phyloP scores from a whole-genome alignment of 2,888 invertebrate genomes.

The Drosophila mimica region DNA sequence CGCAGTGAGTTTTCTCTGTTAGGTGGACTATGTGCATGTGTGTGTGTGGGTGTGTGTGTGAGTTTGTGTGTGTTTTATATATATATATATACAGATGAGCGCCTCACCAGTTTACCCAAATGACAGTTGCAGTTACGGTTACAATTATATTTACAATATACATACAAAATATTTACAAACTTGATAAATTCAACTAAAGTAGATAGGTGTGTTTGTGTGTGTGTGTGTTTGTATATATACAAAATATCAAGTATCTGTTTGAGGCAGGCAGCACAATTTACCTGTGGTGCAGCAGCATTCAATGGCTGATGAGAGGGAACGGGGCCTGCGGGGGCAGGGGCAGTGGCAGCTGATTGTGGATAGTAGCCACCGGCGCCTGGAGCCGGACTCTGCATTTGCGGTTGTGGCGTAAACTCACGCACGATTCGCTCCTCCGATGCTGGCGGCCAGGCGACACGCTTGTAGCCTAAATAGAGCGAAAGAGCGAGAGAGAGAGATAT shows the following conservation, averaged over 20 bases:
- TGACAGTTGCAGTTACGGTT: conserved; percentile 52
- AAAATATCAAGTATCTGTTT: conserved; percentile 13
- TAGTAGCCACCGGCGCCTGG: conserved; percentile 70
- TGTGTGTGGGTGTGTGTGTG: conserved; percentile 10
- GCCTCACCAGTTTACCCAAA: conserved; percentile 61
- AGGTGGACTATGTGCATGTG: conserved; percentile 23
- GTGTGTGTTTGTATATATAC: conserved; percentile 26
- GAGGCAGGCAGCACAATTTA: conserved; percentile 55
- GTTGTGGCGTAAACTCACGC: conserved; percentile 85
- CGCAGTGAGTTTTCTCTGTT: conserved; percentile 52
- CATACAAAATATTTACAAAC: conserved; percentile 49
- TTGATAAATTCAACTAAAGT: conserved; percentile 3
- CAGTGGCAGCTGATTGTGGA: conserved; percentile 48
- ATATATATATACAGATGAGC: conserved; percentile 33
- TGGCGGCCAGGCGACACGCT: conserved; percentile 95
- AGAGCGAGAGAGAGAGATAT: neutral
- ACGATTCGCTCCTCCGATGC: conserved; percentile 89
- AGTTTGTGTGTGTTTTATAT: conserved; percentile 2
- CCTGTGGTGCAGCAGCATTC: conserved; percentile 74
- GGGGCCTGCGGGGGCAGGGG: conserved; percentile 10
- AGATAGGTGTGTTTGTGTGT: conserved; percentile 4
- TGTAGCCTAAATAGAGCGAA: conserved; percentile 87
- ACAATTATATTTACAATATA: conserved; percentile 68
- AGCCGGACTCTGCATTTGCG: conserved; percentile 76
- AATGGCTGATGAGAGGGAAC: neutral